Conservation (phyloP, 2,888 invertebrate species). For the Amphipoea oculea region DNA sequence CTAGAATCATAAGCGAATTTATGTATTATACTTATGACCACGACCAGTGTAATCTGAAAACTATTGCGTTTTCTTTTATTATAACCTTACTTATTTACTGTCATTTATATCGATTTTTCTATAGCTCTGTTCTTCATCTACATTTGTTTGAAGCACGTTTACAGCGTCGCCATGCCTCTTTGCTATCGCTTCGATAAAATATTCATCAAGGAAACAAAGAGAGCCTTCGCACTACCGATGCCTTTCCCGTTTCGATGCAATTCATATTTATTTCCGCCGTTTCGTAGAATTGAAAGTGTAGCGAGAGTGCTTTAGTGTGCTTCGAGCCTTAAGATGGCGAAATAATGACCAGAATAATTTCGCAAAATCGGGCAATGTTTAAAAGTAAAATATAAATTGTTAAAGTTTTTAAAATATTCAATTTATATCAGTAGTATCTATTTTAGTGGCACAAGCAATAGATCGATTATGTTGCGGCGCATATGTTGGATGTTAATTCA, state of each 20-base stretch:
- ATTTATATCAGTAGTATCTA: background rate
- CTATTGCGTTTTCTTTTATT: background rate
- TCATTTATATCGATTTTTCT: background rate
- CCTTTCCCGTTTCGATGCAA: conserved; percentile 38
- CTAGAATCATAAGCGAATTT: background rate
- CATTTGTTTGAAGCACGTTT: conserved; percentile 21
- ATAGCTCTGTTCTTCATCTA: conserved; percentile 9
- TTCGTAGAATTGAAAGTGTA: conserved; percentile 3
- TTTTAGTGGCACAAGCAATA: background rate
- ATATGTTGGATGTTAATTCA: background rate
- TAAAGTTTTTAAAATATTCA: background rate
- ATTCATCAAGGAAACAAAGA: conserved; percentile 54
- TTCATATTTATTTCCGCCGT: conserved; percentile 50
- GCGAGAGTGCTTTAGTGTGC: background rate
- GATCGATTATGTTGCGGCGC: background rate
- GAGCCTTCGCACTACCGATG: conserved; percentile 36
- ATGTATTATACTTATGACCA: background rate
- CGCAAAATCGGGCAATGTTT: background rate
- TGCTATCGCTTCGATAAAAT: conserved; percentile 52
- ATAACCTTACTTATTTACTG: background rate
- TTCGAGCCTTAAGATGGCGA: background rate
- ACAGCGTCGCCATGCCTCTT: conserved; percentile 18
- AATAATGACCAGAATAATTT: background rate
- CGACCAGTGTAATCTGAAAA: background rate
- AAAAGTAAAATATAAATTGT: background rate